Percentiles rank a stretch among this genome's conserved stretches.
These are phyloP conservation scores for Mimas tiliae DNA, from an alignment of 2,888 invertebrate species.

Conservation along the genomic window DNA sequence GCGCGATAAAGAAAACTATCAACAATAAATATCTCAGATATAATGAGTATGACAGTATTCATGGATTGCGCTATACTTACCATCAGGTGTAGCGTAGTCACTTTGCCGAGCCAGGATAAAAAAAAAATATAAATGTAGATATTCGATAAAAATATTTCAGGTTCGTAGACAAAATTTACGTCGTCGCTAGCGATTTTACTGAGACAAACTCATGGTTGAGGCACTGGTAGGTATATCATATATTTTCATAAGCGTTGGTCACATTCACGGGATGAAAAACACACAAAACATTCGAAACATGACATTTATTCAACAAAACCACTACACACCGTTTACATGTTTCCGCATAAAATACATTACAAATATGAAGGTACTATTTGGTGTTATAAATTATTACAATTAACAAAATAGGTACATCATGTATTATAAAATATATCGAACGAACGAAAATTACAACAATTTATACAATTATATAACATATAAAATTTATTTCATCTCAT, in stretches of 20 bases:
- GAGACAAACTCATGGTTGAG: no score
- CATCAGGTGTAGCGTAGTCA: no score
- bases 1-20: no score
- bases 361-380: constrained; percentile 77
- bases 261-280: not conserved
- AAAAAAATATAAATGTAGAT: no score
- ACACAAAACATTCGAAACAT: constrained; percentile 64
- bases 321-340: constrained; percentile 77
- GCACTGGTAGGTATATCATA: no score
- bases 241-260: not conserved
- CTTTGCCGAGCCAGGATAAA: no score
- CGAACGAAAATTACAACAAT: constrained; percentile 50
- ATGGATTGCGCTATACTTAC: no score
- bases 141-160: no score
- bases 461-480: constrained; percentile 42
- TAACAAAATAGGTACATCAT: constrained; percentile 64
- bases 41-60: no score
- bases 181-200: no score
- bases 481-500: constrained; percentile 43
- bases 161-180: no score
- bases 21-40: no score
- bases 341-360: constrained; percentile 67
- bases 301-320: constrained; percentile 83
- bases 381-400: constrained; percentile 75
- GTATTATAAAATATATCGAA: constrained; percentile 54